Evolutionary conservation across 2,888 invertebrate genomes (phyloP), one percentile per base, ranked within the genome.

Genomic region (Pandemis heparana): DNA sequence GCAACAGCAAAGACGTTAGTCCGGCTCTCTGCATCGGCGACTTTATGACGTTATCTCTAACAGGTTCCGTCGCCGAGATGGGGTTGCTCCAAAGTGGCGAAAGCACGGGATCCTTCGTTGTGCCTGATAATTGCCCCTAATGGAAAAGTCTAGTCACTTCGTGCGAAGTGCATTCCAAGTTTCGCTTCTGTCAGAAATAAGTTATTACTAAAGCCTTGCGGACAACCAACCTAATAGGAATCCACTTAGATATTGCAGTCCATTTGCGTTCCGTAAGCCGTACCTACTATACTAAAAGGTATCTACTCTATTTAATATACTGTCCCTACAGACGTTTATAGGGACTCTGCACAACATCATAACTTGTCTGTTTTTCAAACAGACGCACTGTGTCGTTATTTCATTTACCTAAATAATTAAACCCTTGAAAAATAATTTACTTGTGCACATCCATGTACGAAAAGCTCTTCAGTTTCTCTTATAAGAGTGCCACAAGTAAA

Each of bases 11-110:
- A 92, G 92, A 92, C 90, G 91, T 90, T 92, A 91, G 91, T 91
- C 92, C 91, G 90, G 90, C 90, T 88, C 90, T 89, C 86, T 87
- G 91, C 91, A 87, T 89, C 89, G 90, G 88, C 87, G 92, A 92
- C 89, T 93, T 94, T 94, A 93, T 92, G 92, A 94, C 93, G 92
- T 94, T 94, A 94, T 93, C 93, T 90, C 92, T 93, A 93, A 93
- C 93, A 92, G 92, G 92, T 90, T 91, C 86, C 86, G 89, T 89
- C 91, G 85, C 81, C 82, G 85, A 84, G 82, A 81, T 80, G 82
- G 88, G 87, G 82, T 84, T 86, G 84, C 82, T 79, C 81, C 82
- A 84, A 77, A 79, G 79, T 76, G 84, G 83, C 84, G 87, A 89
- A 88, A 88, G 88, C 90, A 88, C 88, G 83, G 89, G 87, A 89